These are phyloP conservation scores for Hybognathus amarus DNA, from an alignment of 2,797 vertebrate species.

Conservation along the genomic window DNA sequence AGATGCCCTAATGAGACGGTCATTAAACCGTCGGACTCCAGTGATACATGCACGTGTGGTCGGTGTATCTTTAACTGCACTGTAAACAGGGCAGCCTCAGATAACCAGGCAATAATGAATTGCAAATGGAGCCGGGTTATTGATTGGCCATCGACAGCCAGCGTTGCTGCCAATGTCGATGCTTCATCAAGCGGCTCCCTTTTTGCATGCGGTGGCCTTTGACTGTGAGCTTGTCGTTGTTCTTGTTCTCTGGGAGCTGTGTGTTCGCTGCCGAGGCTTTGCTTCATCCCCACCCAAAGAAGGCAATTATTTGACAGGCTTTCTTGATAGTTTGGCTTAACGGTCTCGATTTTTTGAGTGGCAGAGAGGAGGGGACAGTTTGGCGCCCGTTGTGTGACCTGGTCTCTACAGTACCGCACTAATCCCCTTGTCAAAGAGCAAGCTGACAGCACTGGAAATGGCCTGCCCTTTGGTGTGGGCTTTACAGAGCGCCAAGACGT, in stretches of 20 bases:
- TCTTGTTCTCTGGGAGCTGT: constrained; percentile 81
- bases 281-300: constrained; percentile 53
- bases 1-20: constrained; percentile 43
- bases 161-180: constrained; percentile 75
- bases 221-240: constrained; percentile 78
- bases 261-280: constrained; percentile 66
- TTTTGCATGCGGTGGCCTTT: constrained; percentile 73
- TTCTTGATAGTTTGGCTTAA: constrained; percentile 82
- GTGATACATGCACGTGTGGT: constrained; percentile 45
- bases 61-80: constrained; percentile 71
- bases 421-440: constrained; percentile 59
- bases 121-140: constrained; percentile 83
- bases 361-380: constrained; percentile 64
- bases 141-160: constrained; percentile 81
- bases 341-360: constrained; percentile 79
- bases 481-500: constrained; percentile 51
- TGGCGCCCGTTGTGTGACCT: constrained; percentile 54
- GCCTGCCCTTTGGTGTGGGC: constrained; percentile 74
- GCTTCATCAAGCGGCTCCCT: constrained; percentile 78
- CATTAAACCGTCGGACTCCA: constrained; percentile 37
- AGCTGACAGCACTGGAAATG: constrained; percentile 60
- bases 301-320: constrained; percentile 82
- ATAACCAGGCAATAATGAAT: constrained; percentile 86
- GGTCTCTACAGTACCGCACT: constrained; percentile 52
- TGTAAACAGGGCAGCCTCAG: constrained; percentile 80